Base-by-base conservation (phyloP, 1,140 invertebrate genomes). In the Aphelinus certus region DNA sequence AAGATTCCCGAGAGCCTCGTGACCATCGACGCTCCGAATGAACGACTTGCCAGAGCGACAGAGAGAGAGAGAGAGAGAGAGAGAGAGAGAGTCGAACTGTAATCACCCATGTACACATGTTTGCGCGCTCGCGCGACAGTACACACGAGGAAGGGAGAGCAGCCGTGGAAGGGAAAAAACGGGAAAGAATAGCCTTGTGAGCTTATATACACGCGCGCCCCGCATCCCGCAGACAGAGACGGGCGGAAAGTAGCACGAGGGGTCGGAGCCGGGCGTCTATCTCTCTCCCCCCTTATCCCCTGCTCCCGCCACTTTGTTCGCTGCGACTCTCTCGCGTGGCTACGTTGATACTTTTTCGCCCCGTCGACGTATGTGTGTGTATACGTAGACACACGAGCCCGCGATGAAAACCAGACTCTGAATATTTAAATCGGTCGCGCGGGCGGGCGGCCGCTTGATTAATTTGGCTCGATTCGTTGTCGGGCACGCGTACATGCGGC, bases 271-370 rank as follows among this genome's bases (percentile, higher is more conserved):
- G 57, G 66, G 10, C 63, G 47, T n/a, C 26, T 26, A 26, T 26
- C 26, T 26, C 26, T 26, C 26, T 26, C 26, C 26, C 26, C 26
- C 9, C 70, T 7, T 65, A 73, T 65, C 57, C 7, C 48, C 46
- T 51, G n/a, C 3, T 42, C 26, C 46, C 68, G 68, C 1, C 68
- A 70, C 68, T 70, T 70, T 70, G 48, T 61, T 55, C 68, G 56
- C 65, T 49, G 76, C 65, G 55, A 45, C 56, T 51, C 53, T 67
- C 53, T 7, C 57, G 68, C 62, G 51, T 26, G 62, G 73, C 26
- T 26, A 26, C 26, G 26, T 26, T 26, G 26, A 26, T 26, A 26
- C 26, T 26, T 75, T 67, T 77, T 76, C 53, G 71, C 66, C 61
- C 9, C 66, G 55, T 58, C 47, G 26, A n/a, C 51, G 48, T 26